Evolutionary conservation across 2,113 vertebrate genomes (phyloP).

Genomic region (Phylloscopus whistleri): DNA sequence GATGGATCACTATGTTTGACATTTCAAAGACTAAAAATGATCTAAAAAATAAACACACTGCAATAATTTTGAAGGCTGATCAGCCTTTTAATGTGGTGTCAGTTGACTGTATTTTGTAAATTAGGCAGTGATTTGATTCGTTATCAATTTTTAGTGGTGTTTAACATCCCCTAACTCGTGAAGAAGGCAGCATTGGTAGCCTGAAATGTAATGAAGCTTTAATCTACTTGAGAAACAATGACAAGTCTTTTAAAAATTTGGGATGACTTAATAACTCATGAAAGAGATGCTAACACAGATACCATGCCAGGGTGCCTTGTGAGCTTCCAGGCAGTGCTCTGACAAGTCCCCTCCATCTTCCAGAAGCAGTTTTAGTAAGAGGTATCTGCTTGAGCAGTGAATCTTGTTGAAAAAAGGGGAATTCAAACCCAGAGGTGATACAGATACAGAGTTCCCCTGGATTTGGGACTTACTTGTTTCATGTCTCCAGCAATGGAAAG

Average conservation of each 20-base stretch:
- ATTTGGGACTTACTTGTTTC: background rate
- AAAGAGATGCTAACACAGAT: conserved; percentile 26
- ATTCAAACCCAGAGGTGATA: background rate
- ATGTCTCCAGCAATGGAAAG: background rate
- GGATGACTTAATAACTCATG: conserved; percentile 36
- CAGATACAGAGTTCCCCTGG: background rate
- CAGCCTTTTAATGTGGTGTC: conserved; percentile 67
- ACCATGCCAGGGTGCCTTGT: background rate
- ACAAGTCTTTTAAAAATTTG: conserved; percentile 55
- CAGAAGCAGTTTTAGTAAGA: background rate
- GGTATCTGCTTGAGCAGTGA: background rate
- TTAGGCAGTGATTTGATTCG: conserved; percentile 64
- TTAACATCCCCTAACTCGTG: conserved; percentile 60
- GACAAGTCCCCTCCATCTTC: background rate
- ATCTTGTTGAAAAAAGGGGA: background rate
- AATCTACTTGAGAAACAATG: conserved; percentile 58
- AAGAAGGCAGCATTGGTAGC: conserved; percentile 30
- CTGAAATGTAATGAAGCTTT: conserved; percentile 53
- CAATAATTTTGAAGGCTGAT: conserved; percentile 73
- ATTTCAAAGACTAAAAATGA: conserved; percentile 73
- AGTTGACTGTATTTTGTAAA: conserved; percentile 67
- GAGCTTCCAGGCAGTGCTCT: background rate
- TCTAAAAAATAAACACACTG: conserved; percentile 68
- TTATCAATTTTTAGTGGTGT: conserved; percentile 66
- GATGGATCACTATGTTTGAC: conserved; percentile 58